Percentiles rank a stretch among this genome's conserved stretches.
Conservation (phyloP, 2,113 vertebrate species). For the Chaetura pelagica region DNA sequence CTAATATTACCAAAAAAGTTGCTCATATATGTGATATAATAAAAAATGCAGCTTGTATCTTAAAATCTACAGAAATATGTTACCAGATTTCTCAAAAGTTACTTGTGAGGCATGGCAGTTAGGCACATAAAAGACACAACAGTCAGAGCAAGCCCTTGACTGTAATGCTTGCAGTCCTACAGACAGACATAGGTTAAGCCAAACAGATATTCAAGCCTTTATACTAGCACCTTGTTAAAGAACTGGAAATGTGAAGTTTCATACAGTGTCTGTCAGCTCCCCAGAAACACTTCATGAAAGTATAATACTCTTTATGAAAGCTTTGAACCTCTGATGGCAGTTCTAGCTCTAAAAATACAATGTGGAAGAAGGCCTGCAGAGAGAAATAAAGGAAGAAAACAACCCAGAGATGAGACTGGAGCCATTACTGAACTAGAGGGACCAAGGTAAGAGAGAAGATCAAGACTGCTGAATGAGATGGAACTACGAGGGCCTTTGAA, state of each 20-base stretch:
- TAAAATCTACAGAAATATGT: background rate
- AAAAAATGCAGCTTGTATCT: background rate
- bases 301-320: background rate
- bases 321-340: background rate
- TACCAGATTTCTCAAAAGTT: background rate
- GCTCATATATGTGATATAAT: fast-evolving
- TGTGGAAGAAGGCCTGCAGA: background rate
- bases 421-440: background rate
- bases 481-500: background rate
- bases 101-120: background rate
- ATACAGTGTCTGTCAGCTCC: background rate
- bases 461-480: background rate
- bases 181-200: background rate
- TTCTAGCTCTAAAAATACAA: background rate
- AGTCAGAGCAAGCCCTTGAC: background rate
- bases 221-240: background rate
- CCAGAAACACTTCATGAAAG: background rate
- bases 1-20: background rate
- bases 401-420: background rate
- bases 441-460: background rate
- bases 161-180: background rate
- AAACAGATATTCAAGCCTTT: background rate
- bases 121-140: background rate
- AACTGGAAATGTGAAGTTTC: background rate
- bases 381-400: background rate